These are phyloP conservation scores for Lasius platythorax DNA, from an alignment of 2,888 invertebrate genomes.

Conservation along the genomic window DNA sequence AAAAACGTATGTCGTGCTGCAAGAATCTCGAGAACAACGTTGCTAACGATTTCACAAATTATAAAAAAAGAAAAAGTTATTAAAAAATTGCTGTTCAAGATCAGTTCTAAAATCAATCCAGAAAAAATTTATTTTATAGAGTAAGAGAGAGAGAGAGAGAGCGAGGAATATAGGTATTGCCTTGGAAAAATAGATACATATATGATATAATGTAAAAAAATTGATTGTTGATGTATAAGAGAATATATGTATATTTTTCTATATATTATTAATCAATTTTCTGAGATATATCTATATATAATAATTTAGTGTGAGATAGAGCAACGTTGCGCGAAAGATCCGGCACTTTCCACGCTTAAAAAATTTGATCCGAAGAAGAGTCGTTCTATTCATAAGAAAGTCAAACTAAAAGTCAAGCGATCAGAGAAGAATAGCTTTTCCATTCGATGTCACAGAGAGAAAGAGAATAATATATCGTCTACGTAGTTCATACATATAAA, in stretches of 20 bases:
- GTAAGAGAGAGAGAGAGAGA: not conserved
- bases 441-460: slow-evolving; percentile 70
- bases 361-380: slow-evolving; percentile 53
- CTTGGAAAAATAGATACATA: not conserved
- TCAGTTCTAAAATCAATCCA: not conserved
- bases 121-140: not conserved
- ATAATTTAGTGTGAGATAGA: not conserved
- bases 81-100: not conserved
- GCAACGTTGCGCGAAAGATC: slow-evolving; percentile 52
- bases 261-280: not conserved
- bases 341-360: slow-evolving; percentile 53
- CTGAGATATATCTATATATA: not conserved
- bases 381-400: slow-evolving; percentile 65
- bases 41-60: slow-evolving; percentile 21
- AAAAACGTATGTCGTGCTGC: slow-evolving; percentile 60
- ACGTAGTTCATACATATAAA: slow-evolving; percentile 59
- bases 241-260: not conserved
- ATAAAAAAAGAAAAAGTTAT: not conserved
- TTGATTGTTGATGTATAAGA: not conserved
- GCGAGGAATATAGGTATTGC: not conserved
- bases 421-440: slow-evolving; percentile 64
- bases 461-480: slow-evolving; percentile 60
- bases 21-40: slow-evolving; percentile 55
- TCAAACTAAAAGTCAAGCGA: slow-evolving; percentile 64
- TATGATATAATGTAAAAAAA: not conserved